Evolutionary conservation across 1,140 invertebrate species (phyloP).

Genomic region (Tyrophagus putrescentiae): DNA sequence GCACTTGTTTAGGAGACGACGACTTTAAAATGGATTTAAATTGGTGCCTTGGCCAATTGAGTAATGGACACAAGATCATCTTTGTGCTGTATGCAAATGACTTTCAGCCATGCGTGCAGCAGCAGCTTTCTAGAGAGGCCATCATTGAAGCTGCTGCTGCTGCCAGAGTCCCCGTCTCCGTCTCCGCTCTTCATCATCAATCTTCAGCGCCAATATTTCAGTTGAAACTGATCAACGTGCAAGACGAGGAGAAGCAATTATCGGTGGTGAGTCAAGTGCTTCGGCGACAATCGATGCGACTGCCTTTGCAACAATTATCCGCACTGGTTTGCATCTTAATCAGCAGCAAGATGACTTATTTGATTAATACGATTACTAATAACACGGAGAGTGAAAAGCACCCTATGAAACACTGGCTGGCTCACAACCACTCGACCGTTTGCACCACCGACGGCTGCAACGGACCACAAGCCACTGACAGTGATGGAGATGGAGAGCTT

Average conservation of each 20-base stretch:
- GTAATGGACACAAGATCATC: neutral
- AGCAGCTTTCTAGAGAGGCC: neutral
- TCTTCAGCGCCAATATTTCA: neutral
- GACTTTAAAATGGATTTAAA: neutral
- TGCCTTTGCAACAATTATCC: neutral
- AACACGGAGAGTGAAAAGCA: neutral
- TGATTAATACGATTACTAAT: too few relatives aligned
- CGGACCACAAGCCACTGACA: too few relatives aligned
- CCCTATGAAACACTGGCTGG: neutral
- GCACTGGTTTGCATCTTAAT: slow-evolving; percentile 2
- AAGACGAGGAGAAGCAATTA: slow-evolving; percentile 5
- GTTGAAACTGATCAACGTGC: neutral
- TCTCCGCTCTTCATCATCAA: neutral
- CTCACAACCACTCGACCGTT: too few relatives aligned
- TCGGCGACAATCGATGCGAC: neutral
- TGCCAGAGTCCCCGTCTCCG: neutral
- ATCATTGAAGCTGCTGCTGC: neutral
- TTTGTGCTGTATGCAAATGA: neutral
- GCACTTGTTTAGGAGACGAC: too few relatives aligned
- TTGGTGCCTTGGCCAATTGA: neutral
- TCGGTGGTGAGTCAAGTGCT: neutral
- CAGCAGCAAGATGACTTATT: neutral
- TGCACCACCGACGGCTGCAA: neutral
- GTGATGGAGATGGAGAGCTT: neutral
- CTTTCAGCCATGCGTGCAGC: too few relatives aligned